Conservation (phyloP, 2,113 vertebrate species). For the Pimephales promelas region DNA sequence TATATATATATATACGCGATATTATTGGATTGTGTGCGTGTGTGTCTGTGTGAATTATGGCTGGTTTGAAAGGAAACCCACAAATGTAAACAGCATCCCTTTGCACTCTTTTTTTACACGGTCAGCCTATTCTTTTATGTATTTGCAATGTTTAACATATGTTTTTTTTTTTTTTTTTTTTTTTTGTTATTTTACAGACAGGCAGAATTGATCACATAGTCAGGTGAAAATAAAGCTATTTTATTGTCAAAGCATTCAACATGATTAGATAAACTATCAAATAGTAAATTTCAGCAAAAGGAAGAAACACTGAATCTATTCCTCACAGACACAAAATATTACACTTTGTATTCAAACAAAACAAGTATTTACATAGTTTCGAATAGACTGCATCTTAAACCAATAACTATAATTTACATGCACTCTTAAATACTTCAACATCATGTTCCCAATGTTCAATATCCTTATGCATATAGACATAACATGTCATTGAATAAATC, state of each 20-base stretch:
- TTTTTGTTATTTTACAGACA: neutral
- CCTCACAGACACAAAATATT: slow-evolving; percentile 95
- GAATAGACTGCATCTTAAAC: slow-evolving; percentile 84
- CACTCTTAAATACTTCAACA: slow-evolving; percentile 82
- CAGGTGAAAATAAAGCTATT: slow-evolving; percentile 99
- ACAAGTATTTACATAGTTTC: slow-evolving; percentile 83
- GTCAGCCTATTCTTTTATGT: neutral
- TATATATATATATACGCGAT: neutral
- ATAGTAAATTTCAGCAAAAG: slow-evolving; percentile 90
- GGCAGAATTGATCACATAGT: slow-evolving; percentile 57
- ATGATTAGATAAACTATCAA: slow-evolving; percentile 98
- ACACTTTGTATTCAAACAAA: slow-evolving; percentile 90
- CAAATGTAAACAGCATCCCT: neutral
- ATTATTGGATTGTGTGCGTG: neutral
- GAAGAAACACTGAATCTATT: slow-evolving; percentile 90
- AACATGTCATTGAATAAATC: slow-evolving; percentile 71
- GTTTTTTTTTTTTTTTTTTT: neutral
- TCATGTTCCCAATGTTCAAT: slow-evolving; percentile 72
- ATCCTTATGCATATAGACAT: slow-evolving; percentile 68
- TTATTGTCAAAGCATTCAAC: slow-evolving; percentile 99
- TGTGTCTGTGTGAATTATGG: neutral
- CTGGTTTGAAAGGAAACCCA: neutral
- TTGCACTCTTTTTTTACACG: neutral
- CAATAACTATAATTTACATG: slow-evolving; percentile 85
- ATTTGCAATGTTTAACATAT: neutral